Evolutionary conservation across 2,113 vertebrate species (phyloP).

Genomic region (Tinamus guttatus): DNA sequence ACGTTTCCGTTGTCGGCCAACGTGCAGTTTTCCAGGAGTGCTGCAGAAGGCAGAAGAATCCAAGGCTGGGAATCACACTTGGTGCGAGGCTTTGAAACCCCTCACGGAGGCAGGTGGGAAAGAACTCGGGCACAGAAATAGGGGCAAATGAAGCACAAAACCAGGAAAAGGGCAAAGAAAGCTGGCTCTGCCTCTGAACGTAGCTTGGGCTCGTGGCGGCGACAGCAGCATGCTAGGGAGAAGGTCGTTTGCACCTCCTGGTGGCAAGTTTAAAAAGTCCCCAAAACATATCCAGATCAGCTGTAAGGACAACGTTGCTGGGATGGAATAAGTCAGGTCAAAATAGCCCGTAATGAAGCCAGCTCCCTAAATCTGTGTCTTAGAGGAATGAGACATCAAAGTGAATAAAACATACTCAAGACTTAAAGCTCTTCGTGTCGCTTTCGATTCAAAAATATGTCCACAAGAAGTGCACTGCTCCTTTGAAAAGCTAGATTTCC

Average conservation of each 20-base stretch:
- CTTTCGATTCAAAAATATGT: neutral
- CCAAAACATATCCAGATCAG: neutral
- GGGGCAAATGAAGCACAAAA: neutral
- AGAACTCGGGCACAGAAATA: neutral
- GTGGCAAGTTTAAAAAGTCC: neutral
- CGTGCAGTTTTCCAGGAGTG: too few species aligned
- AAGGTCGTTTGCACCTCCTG: conserved; percentile 36
- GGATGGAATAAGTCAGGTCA: neutral
- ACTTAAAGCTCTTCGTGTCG: neutral
- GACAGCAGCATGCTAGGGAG: neutral
- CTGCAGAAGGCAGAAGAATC: too few species aligned
- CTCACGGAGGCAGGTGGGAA: too few species aligned
- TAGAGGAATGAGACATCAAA: neutral
- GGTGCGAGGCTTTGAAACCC: neutral
- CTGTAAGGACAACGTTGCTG: neutral
- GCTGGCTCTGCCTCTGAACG: accelerated
- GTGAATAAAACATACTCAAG: neutral
- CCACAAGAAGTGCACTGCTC: neutral
- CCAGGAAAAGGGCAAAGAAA: neutral
- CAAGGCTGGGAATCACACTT: neutral
- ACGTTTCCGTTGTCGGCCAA: neutral
- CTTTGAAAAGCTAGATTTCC: neutral
- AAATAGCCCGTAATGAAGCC: neutral
- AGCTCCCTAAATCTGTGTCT: neutral
- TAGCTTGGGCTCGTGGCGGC: neutral